phyloP scores from a whole-genome alignment of 2,888 invertebrate species.

The Eulithis prunata region DNA sequence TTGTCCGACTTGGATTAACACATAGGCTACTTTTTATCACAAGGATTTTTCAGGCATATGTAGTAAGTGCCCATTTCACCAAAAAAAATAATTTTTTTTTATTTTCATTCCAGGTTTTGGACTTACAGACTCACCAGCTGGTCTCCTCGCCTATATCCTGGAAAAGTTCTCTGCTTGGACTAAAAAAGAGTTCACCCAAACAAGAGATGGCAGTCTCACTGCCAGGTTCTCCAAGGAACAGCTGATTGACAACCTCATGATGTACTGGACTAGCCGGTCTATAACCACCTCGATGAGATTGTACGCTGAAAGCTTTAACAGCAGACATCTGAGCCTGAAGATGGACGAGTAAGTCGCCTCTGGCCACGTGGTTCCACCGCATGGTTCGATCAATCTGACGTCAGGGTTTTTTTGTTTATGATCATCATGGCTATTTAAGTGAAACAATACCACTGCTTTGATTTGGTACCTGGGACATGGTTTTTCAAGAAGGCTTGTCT shows the following conservation, averaged over 20 bases:
- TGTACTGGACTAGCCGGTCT: slow-evolving; percentile 91
- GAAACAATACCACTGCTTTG: too few species aligned
- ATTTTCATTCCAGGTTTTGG: slow-evolving; percentile 83
- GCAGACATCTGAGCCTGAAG: slow-evolving; percentile 48
- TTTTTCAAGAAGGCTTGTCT: too few species aligned
- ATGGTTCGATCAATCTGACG: too few species aligned
- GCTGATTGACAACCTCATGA: slow-evolving; percentile 91
- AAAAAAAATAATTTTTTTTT: background rate
- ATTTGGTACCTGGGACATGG: too few species aligned
- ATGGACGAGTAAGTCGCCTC: slow-evolving; percentile 72
- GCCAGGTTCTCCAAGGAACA: slow-evolving; percentile 87
- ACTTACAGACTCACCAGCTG: slow-evolving; percentile 90
- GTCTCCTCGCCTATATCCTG: slow-evolving; percentile 91
- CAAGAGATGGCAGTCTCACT: slow-evolving; percentile 87
- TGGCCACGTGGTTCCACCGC: too few species aligned
- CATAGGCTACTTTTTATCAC: too few species aligned
- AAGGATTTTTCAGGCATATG: too few species aligned
- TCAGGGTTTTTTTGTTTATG: too few species aligned
- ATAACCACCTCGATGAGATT: slow-evolving; percentile 90
- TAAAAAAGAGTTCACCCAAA: slow-evolving; percentile 62
- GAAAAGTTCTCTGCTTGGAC: slow-evolving; percentile 94
- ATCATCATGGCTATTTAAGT: too few species aligned
- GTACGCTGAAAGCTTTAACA: slow-evolving; percentile 87
- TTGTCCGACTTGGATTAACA: too few species aligned
- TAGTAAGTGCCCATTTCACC: too few species aligned